Conservation (phyloP, 2,113 vertebrate genomes). For the Anseranas semipalmata region DNA sequence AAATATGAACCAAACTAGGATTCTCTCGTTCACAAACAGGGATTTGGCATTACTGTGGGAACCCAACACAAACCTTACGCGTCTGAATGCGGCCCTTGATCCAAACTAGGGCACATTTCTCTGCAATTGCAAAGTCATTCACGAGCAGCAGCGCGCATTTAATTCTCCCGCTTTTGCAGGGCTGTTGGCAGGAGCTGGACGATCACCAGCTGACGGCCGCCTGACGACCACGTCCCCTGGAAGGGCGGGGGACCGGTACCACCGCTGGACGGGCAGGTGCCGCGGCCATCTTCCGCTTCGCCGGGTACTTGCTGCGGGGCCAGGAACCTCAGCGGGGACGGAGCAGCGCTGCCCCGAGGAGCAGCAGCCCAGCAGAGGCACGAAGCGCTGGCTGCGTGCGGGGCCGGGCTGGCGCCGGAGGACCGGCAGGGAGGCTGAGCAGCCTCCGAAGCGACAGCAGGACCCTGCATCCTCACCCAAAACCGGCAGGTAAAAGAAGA, state of each 20-base stretch:
- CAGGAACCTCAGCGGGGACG: no score
- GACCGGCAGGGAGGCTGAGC: rapidly evolving
- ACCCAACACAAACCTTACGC: constrained; percentile 66
- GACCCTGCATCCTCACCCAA: not conserved
- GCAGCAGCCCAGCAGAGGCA: no score
- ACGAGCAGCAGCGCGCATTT: constrained; percentile 50
- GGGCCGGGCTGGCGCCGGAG: not conserved
- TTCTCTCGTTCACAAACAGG: constrained; percentile 81
- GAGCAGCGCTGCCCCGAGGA: no score
- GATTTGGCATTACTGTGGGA: constrained; percentile 83
- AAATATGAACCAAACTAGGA: constrained; percentile 84
- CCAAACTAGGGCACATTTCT: constrained; percentile 39
- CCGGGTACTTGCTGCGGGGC: no score
- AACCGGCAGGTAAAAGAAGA: not conserved
- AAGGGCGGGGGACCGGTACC: not conserved
- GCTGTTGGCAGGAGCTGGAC: not conserved
- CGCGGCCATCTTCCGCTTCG: not conserved
- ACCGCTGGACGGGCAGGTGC: not conserved
- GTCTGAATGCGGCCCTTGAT: constrained; percentile 76
- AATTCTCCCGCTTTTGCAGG: not conserved
- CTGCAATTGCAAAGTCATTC: not conserved
- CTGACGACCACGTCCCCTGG: not conserved
- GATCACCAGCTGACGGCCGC: not conserved
- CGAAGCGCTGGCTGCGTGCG: rapidly evolving
- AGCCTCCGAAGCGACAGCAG: not conserved